Evolutionary conservation across 1,140 invertebrate species (phyloP), one percentile per base, ranked within the genome.

Genomic region (Cephus cinctus): DNA sequence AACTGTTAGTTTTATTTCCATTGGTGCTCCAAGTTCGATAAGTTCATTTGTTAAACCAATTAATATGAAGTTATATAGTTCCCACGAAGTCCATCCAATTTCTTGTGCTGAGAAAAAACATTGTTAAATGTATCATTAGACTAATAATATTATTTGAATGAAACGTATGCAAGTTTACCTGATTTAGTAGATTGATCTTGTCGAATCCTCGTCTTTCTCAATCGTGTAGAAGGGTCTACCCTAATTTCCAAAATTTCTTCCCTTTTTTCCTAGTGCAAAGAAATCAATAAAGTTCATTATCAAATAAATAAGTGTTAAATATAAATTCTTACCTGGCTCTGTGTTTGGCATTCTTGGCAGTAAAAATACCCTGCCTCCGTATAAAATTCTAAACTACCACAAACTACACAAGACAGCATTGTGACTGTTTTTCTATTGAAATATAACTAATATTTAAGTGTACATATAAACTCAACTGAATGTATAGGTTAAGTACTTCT

Each of bases 41-140:
- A 86, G 57, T 61, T 86, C 81, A 52, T 86, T 75, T 0, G 80
- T 71, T 40, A 86, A 64, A 8, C 81, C 82, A 22, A 80, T 73
- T 11, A 88, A 59, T 21, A 83, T 76, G 49, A 82, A 80, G 72
- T 87, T 88, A 52, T 82, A 84, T 11, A 80, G 74, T 69, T 86
- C 84, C 83, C 83, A 86, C 8, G 80, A 78, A 1, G 83, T 86
- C 54, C 82, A 75, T 25, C 80, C 75, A 16, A 65, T 19, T 40
- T 44, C 57, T 54, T 64, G 50, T 35, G 41, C 58, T 67, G 31
- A 2, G 39, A 21, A 50, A 54, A 40, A 43, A 25, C 50, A 36
- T 47, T 41, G 25, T 42, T 31, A 20, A 22, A 42, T 40, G 47
- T 21, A 34, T 41, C 9, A 38, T 22, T 18, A 27, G 44, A 42